phyloP scores from a whole-genome alignment of 2,797 vertebrate species.

The Spinibarbus caldwelli region DNA sequence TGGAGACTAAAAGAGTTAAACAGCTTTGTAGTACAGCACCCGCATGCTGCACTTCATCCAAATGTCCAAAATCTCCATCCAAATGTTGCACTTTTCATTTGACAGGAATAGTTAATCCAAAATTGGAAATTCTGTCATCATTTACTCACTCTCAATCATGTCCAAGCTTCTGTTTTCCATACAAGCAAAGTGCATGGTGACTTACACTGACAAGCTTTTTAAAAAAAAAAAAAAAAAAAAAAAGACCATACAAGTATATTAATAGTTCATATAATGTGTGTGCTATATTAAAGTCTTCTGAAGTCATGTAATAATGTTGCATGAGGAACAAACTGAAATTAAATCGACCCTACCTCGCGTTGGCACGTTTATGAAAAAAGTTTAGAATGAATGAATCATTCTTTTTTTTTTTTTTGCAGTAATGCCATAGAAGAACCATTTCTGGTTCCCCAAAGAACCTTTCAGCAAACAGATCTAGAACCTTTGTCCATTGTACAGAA shows the following conservation, averaged over 20 bases:
- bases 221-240: no score
- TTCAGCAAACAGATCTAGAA: no score
- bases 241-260: not conserved
- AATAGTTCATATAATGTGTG: not conserved
- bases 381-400: not conserved
- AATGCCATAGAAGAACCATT: not conserved
- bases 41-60: slow-evolving; percentile 3
- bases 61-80: not conserved
- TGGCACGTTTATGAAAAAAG: not conserved
- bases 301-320: not conserved
- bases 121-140: not conserved
- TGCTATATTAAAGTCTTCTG: not conserved
- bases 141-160: not conserved
- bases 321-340: not conserved
- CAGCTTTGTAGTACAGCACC: not conserved
- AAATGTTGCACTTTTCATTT: slow-evolving; percentile 11
- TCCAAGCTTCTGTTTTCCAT: not conserved
- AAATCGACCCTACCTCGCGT: not conserved
- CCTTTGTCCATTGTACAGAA: no score
- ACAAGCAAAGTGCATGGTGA: not conserved
- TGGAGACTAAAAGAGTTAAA: not conserved
- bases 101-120: not conserved
- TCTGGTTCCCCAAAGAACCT: not conserved
- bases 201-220: not conserved
- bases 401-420: not conserved